These are phyloP conservation scores for Ectropis grisescens DNA, from an alignment of 1,140 invertebrate species.

Conservation along the genomic window DNA sequence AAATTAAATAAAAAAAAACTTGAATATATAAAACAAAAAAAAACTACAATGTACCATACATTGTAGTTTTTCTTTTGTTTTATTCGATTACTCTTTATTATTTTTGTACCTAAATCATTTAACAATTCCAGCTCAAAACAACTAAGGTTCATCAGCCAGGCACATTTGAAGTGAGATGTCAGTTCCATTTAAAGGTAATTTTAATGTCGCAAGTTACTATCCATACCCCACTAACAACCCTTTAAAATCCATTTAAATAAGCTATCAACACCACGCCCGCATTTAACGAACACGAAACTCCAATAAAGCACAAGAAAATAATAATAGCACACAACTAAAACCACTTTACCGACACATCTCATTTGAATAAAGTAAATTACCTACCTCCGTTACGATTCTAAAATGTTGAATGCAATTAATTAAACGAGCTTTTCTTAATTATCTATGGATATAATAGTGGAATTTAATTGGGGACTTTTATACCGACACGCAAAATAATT, in stretches of 20 bases:
- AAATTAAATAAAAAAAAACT: too few relatives aligned
- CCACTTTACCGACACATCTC: slow-evolving; percentile 42
- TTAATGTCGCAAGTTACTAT: too few relatives aligned
- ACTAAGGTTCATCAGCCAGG: too few relatives aligned
- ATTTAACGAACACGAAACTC: slow-evolving; percentile 55
- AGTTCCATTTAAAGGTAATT: too few relatives aligned
- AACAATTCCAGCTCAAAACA: too few relatives aligned
- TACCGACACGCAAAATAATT: slow-evolving; percentile 57
- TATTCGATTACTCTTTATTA: too few relatives aligned
- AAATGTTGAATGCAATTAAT: slow-evolving; percentile 52
- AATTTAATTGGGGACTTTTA: slow-evolving; percentile 55
- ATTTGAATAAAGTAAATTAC: slow-evolving; percentile 64
- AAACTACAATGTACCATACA: too few relatives aligned
- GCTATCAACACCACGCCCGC: slow-evolving; percentile 35
- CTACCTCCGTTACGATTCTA: slow-evolving; percentile 28
- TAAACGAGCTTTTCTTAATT: slow-evolving; percentile 58
- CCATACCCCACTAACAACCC: slow-evolving; percentile 29
- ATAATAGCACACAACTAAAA: slow-evolving; percentile 58
- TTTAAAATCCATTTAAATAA: slow-evolving; percentile 58
- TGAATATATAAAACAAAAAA: too few relatives aligned
- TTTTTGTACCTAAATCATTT: too few relatives aligned
- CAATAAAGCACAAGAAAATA: slow-evolving; percentile 61
- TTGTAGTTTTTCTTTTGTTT: too few relatives aligned
- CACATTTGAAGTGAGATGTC: too few relatives aligned
- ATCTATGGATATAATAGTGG: slow-evolving; percentile 58